Base-by-base conservation (phyloP, 2,797 vertebrate genomes). In the Gymnoscopelus braueri region DNA sequence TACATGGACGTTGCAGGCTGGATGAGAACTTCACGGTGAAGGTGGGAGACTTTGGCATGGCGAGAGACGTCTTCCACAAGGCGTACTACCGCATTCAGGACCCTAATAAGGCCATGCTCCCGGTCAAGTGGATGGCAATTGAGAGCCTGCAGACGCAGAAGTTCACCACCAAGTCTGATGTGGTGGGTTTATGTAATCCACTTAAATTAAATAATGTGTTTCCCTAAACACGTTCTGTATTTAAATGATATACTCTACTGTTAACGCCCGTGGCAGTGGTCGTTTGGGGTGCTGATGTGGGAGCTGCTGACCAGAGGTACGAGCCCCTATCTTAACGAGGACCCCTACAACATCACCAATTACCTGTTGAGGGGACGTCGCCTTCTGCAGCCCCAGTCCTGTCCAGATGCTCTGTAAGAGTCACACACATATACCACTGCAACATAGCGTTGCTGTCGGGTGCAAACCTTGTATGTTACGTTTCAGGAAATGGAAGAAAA, bases 71-170 rank as follows among this genome's bases (percentile, higher is more conserved):
- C 59, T 94, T 97, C 0, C 97, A 96, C 84, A 99, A 98, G 76
- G 98, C 97, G 26, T 99, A 99, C 90, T 99, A 99, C 86, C 98
- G 97, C 56, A 86, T 99, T 67, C 95, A 80, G 58, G 94, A 91
- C 69, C 95, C 96, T 69, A 94, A 89, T 67, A 95, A 94, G 0
- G 94, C 94, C 39, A 97, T 96, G 82, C 91, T 99, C 3, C 98
- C 98, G 0, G 96, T 99, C 74, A 99, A 99, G 71, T 99, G 97
- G 98, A 99, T 99, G 97, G 97, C 98, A 0, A 93, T 98, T 9
- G 98, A 99, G 89, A 99, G 98, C 78, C 91, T 99, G 62, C 97
- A 97, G 90, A 98, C 95, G 2, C 97, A 98, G 77, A 98, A 96
- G 85, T 99, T 99, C 88, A 98, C 98, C 3, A 96, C 90, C 60